A percentile compares a stretch with the other conserved stretches of the same genome.
Conservation (phyloP, 2,797 vertebrate species). For the Toxotes lorentzi region DNA sequence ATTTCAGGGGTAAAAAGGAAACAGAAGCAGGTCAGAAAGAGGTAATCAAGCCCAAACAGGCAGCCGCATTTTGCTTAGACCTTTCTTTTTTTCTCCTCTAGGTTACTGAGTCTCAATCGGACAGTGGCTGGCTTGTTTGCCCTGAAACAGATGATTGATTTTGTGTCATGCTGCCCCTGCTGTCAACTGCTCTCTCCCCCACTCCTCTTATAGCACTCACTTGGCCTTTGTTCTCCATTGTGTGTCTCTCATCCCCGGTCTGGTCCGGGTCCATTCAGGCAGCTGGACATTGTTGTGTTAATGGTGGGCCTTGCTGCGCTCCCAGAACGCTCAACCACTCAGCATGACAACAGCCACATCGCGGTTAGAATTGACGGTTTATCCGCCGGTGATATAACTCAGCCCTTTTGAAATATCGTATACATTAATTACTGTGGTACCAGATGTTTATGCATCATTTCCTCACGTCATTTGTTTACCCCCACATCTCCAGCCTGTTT, state of each 20-base stretch:
- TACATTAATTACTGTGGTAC: not conserved
- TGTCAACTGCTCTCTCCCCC: constrained; percentile 52
- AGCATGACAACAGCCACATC: constrained; percentile 33
- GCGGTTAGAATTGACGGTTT: constrained; percentile 3
- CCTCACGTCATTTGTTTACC: not conserved
- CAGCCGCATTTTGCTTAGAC: constrained; percentile 18
- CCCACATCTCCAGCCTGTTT: not conserved
- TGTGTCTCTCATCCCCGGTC: constrained; percentile 53
- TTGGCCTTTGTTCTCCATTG: constrained; percentile 72
- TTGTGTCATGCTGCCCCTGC: constrained; percentile 68
- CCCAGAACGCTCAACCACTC: constrained; percentile 42
- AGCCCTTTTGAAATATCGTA: constrained; percentile 8
- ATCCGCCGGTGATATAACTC: constrained; percentile 11
- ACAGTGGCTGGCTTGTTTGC: constrained; percentile 67
- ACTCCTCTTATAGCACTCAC: constrained; percentile 55
- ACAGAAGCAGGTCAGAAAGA: constrained; percentile 1
- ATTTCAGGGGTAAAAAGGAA: not conserved
- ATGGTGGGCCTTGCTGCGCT: constrained; percentile 45
- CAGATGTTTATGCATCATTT: constrained; percentile 25
- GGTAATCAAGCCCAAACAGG: constrained; percentile 10
- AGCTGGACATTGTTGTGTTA: constrained; percentile 73
- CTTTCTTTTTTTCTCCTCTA: constrained; percentile 19
- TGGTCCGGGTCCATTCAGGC: constrained; percentile 67
- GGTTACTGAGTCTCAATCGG: constrained; percentile 40
- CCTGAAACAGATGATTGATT: constrained; percentile 78